phyloP scores from a whole-genome alignment of 2,113 vertebrate genomes.

The Menura novaehollandiae region DNA sequence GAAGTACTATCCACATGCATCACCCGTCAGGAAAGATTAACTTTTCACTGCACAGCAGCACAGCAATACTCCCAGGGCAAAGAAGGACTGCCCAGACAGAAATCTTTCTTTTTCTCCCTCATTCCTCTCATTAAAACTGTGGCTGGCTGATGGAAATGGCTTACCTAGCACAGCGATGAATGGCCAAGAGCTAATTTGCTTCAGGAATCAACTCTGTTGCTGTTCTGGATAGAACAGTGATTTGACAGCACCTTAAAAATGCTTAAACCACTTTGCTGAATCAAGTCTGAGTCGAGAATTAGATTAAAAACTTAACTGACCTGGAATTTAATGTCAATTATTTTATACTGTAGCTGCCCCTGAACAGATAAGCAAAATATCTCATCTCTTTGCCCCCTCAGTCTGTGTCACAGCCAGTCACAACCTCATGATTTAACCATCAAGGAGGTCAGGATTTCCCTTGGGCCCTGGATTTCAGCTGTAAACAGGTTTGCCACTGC shows the following conservation, averaged over 20 bases:
- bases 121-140: constrained; percentile 12
- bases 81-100: background rate
- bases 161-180: background rate
- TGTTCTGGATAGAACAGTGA: background rate
- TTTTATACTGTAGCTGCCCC: background rate
- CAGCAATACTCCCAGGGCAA: constrained; percentile 39
- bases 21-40: constrained; percentile 56
- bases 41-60: constrained; percentile 50
- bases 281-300: background rate
- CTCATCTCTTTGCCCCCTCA: background rate
- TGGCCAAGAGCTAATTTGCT: constrained; percentile 5
- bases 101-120: background rate
- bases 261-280: background rate
- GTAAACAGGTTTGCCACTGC: background rate
- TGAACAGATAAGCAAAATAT: background rate
- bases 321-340: background rate
- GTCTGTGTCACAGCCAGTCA: background rate
- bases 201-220: background rate
- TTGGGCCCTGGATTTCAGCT: background rate
- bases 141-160: background rate
- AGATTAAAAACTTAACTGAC: background rate
- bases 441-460: background rate
- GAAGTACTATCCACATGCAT: constrained; percentile 32
- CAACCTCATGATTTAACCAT: background rate
- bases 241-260: background rate